A percentile compares a stretch with the other conserved stretches of the same genome.
Evolutionary conservation across 2,888 invertebrate genomes (phyloP).

Genomic region (Caenorhabditis afra): DNA sequence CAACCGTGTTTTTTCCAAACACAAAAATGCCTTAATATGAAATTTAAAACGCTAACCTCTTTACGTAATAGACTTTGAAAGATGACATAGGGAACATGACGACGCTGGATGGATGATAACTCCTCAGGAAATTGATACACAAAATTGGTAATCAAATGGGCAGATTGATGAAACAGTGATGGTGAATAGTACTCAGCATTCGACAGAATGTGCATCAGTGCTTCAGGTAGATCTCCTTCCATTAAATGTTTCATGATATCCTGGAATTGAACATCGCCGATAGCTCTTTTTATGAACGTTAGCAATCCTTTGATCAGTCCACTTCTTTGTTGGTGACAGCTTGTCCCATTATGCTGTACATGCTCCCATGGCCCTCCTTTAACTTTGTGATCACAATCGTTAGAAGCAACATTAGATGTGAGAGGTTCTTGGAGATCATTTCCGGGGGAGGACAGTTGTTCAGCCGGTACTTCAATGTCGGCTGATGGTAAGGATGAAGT

Average conservation of each 20-base stretch:
- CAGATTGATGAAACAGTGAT: constrained; percentile 85
- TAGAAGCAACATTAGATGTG: neutral
- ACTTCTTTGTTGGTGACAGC: constrained; percentile 88
- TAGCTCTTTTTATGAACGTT: constrained; percentile 91
- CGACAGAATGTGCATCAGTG: constrained; percentile 88
- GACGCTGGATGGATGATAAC: constrained; percentile 89
- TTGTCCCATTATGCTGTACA: constrained; percentile 62
- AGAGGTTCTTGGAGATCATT: neutral
- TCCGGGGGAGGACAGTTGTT: constrained; percentile 2
- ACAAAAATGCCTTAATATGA: neutral
- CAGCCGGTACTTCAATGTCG: neutral
- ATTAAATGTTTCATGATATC: constrained; percentile 84
- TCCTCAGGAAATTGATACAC: constrained; percentile 87
- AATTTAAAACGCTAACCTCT: constrained; percentile 83
- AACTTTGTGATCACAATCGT: neutral
- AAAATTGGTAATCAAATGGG: constrained; percentile 84
- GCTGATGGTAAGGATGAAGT: too few species aligned
- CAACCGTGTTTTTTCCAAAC: too few species aligned
- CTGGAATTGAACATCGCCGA: constrained; percentile 83
- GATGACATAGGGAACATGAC: constrained; percentile 90
- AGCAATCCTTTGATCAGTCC: constrained; percentile 91
- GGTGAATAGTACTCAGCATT: constrained; percentile 93
- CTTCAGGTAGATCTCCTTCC: constrained; percentile 89
- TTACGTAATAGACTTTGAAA: constrained; percentile 89
- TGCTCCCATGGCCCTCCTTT: constrained; percentile 62